Evolutionary conservation across 2,113 vertebrate genomes (phyloP).

Genomic region (Lagopus leucura): DNA sequence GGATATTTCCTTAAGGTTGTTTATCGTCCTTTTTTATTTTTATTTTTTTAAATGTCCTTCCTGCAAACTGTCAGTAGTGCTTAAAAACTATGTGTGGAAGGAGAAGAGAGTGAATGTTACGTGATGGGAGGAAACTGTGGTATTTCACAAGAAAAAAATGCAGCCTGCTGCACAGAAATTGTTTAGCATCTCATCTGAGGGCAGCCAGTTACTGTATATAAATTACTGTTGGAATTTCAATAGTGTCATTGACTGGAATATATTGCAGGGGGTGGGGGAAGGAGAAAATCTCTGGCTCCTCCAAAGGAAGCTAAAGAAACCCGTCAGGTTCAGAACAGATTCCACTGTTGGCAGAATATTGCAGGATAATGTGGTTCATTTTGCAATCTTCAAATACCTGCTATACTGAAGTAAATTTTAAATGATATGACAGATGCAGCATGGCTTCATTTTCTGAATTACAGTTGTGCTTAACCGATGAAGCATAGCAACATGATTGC

Average conservation of each 20-base stretch:
- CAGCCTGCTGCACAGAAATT: neutral
- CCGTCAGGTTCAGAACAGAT: neutral
- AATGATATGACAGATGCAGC: conserved; percentile 19
- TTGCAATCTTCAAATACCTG: conserved; percentile 58
- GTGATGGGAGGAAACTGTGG: neutral
- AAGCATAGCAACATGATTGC: conserved; percentile 65
- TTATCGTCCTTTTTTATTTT: neutral
- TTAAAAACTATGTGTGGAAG: neutral
- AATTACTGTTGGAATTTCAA: conserved; percentile 37
- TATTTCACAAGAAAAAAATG: conserved; percentile 33
- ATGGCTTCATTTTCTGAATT: conserved; percentile 68
- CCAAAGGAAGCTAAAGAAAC: neutral
- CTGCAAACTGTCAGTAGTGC: neutral
- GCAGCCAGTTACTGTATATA: conserved; percentile 35
- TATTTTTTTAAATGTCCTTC: neutral
- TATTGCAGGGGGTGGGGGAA: neutral
- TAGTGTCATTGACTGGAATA: conserved; percentile 43
- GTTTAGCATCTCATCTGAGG: neutral
- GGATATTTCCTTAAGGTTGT: neutral
- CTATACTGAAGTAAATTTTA: conserved; percentile 59
- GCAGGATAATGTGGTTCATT: neutral
- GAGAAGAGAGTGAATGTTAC: neutral
- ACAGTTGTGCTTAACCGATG: conserved; percentile 64
- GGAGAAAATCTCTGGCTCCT: neutral
- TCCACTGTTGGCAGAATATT: neutral